Evolutionary conservation across 2,888 invertebrate genomes (phyloP).

Genomic region (Antheraea yamamai): DNA sequence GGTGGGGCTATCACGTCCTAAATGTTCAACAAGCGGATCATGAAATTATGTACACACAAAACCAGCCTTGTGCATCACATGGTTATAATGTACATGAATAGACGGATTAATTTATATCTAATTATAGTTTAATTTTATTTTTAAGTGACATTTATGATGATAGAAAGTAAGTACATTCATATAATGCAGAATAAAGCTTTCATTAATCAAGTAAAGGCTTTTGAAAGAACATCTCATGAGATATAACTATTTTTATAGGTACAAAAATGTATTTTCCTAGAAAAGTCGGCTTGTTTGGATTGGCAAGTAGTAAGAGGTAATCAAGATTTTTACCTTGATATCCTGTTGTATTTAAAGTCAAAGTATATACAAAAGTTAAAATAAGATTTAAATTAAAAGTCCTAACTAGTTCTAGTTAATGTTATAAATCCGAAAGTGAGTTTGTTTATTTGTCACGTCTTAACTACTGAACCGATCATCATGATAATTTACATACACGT

Average conservation of each 20-base stretch:
- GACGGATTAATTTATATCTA: neutral
- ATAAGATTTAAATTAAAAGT: no score
- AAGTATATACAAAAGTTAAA: no score
- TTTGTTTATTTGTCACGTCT: no score
- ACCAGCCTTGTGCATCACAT: constrained; percentile 21
- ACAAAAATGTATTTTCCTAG: neutral
- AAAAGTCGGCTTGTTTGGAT: no score
- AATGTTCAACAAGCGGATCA: constrained; percentile 15
- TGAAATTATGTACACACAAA: constrained; percentile 5
- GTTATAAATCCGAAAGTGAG: no score
- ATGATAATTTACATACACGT: no score
- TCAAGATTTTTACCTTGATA: no score
- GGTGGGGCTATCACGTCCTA: constrained; percentile 2
- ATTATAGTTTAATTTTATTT: no score
- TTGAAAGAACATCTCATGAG: neutral
- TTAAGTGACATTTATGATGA: neutral
- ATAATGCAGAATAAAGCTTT: neutral
- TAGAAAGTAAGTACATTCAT: neutral
- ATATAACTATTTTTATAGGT: neutral
- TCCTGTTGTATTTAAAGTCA: no score
- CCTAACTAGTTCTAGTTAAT: no score
- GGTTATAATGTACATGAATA: neutral
- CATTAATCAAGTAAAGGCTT: neutral
- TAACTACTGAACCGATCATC: no score
- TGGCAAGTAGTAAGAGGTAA: no score